phyloP scores from a whole-genome alignment of 2,113 vertebrate genomes.

The Silurus meridionalis region DNA sequence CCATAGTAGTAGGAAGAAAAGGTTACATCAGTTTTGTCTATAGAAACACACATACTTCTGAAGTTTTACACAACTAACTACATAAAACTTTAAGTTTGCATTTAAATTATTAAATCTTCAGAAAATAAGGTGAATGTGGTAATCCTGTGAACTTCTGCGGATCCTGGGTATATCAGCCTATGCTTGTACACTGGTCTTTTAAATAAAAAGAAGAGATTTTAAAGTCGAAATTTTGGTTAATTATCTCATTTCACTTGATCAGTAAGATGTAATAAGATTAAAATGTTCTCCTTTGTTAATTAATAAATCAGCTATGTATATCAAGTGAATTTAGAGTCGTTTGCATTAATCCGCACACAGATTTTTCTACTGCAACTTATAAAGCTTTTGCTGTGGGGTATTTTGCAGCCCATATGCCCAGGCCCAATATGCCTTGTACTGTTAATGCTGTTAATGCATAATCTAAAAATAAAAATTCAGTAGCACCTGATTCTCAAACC shows the following conservation, averaged over 20 bases:
- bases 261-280: neutral
- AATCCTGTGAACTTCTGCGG: neutral
- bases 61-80: neutral
- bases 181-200: neutral
- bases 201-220: neutral
- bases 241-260: neutral
- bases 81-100: neutral
- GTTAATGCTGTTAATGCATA: neutral
- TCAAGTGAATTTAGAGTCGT: neutral
- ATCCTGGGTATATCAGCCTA: neutral
- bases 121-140: neutral
- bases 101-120: conserved; percentile 33
- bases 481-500: conserved; percentile 20
- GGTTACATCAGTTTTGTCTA: conserved; percentile 52
- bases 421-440: neutral
- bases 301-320: neutral
- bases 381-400: conserved; percentile 3
- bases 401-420: neutral
- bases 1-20: conserved; percentile 41
- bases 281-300: neutral
- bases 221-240: neutral
- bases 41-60: conserved; percentile 40
- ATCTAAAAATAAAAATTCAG: conserved; percentile 14
- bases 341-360: neutral
- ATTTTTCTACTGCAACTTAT: neutral